Conservation (phyloP, 2,113 vertebrate genomes). For the Melanerpes aurifrons region DNA sequence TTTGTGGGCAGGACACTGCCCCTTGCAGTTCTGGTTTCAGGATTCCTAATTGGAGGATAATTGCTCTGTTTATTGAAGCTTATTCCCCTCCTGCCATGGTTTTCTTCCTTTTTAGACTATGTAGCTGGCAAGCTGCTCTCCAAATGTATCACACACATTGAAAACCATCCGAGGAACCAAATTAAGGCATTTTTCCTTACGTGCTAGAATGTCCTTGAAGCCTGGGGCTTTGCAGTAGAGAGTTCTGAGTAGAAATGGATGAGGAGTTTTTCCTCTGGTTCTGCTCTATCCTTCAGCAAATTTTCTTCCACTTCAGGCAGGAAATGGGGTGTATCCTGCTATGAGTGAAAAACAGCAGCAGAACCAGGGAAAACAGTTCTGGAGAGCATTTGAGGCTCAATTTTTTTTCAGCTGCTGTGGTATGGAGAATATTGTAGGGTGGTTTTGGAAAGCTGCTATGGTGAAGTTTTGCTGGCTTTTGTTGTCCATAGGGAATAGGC, state of each 20-base stretch:
- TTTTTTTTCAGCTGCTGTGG: not conserved
- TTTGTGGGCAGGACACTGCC: not conserved
- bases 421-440: not conserved
- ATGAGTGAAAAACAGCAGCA: not conserved
- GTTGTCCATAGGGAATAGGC: not conserved
- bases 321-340: constrained; percentile 9
- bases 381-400: not conserved
- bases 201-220: not conserved
- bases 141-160: not conserved
- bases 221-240: not conserved
- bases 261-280: not conserved
- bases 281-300: not conserved
- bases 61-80: not conserved
- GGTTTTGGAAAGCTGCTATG: not conserved
- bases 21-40: not conserved
- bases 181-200: constrained; percentile 11
- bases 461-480: not conserved
- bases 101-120: not conserved
- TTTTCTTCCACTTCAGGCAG: not conserved
- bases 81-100: not conserved
- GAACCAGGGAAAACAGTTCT: not conserved
- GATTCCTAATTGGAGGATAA: not conserved
- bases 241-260: not conserved
- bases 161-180: not conserved
- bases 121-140: not conserved